Base-by-base conservation (phyloP, 2,888 invertebrate species). In the Taenaris catops region DNA sequence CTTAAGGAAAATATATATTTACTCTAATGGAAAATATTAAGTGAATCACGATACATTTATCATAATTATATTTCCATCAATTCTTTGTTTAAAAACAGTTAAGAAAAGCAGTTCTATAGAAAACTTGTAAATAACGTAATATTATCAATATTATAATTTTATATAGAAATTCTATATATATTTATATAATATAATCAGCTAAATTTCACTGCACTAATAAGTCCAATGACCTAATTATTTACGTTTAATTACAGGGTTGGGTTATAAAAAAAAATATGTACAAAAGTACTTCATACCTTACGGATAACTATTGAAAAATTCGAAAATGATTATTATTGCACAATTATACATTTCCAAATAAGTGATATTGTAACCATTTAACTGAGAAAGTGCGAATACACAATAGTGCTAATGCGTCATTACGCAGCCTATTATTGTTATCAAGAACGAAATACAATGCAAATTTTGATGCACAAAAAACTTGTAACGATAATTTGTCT, bases 161-260 rank as follows among this genome's bases (percentile, higher is more conserved):
- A 54, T 60, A 58, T 51, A 55, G 50, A 58, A 56, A 57, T 48
- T 43, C 43, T n/a, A 46, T 57, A 50, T 51, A 50, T 42, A 53
- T 53, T 52, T 56, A 58, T 40, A 28, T n/a, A n/a, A n/a, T 33
- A 21, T 48, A 48, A 55, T 59, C 49, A 53, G 49, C 52, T 55
- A 55, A 58, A 53, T 58, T 57, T 17, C 12, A 34, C n/a, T n/a
- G n/a, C n/a, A n/a, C n/a, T n/a, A n/a, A n/a, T n/a, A n/a, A n/a
- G n/a, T n/a, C n/a, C n/a, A n/a, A n/a, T n/a, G n/a, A n/a, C n/a
- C n/a, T n/a, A n/a, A n/a, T n/a, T n/a, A n/a, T n/a, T n/a, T n/a
- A n/a, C n/a, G n/a, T n/a, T n/a, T n/a, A 23, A 23, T 8, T 14
- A 18, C 2, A 8, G 7, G 32, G 20, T 31, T 18, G 26, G 28